Conservation (phyloP, 2,113 vertebrate genomes). For the Ammodytes marinus region DNA sequence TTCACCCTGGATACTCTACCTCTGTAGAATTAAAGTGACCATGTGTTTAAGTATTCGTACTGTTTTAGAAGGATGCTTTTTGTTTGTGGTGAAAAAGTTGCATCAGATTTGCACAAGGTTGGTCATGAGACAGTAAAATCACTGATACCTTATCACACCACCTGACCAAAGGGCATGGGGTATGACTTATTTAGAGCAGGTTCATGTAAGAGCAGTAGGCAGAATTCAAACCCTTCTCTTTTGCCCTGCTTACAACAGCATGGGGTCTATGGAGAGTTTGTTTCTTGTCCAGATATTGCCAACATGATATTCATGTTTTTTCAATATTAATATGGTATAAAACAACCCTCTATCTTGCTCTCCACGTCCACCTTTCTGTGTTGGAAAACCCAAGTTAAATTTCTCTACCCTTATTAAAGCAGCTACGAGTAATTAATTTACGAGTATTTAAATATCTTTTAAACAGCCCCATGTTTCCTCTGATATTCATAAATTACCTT, state of each 20-base stretch:
- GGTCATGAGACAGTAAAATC: conserved; percentile 2
- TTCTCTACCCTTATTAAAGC: too few species aligned
- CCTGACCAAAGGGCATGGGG: conserved; percentile 38
- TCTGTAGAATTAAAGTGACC: background rate
- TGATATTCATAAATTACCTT: too few species aligned
- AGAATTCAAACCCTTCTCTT: background rate
- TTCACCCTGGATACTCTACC: background rate
- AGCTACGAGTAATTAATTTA: too few species aligned
- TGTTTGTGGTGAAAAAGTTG: background rate
- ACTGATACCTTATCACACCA: conserved; percentile 22
- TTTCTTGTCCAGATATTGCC: background rate
- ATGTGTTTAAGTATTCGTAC: background rate
- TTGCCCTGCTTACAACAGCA: background rate
- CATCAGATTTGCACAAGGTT: conserved; percentile 34
- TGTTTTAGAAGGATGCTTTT: background rate
- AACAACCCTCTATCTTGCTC: too few species aligned
- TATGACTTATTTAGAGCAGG: background rate
- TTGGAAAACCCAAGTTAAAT: too few species aligned
- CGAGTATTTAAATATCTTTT: too few species aligned
- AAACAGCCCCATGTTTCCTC: too few species aligned
- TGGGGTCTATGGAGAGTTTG: background rate
- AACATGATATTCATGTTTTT: background rate
- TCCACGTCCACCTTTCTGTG: too few species aligned
- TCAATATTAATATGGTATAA: too few species aligned
- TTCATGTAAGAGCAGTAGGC: conserved; percentile 6